These are phyloP conservation scores for Drosophila tripunctata DNA, from an alignment of 2,888 invertebrate genomes.

Conservation along the genomic window DNA sequence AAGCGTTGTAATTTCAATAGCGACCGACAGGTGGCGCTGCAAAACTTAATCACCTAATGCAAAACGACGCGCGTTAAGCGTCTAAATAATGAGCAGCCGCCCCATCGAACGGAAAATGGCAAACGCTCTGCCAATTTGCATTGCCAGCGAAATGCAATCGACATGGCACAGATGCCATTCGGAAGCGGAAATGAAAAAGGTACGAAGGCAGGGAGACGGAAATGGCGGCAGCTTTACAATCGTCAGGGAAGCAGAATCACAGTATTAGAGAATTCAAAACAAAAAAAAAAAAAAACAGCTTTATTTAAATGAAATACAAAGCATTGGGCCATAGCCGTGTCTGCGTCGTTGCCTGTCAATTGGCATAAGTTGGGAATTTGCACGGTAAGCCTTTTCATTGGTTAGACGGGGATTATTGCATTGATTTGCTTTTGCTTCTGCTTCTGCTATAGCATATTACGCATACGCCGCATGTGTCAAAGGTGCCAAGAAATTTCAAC, in stretches of 20 bases:
- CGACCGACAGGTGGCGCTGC: constrained; percentile 59
- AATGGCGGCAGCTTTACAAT: constrained; percentile 49
- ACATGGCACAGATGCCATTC: constrained; percentile 39
- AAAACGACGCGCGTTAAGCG: constrained; percentile 66
- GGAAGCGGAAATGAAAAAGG: neutral
- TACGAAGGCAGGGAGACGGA: neutral
- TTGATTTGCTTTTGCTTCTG: constrained; percentile 64
- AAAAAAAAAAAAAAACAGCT: constrained; percentile 17
- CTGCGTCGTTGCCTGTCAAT: constrained; percentile 65
- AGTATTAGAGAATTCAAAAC: constrained; percentile 14
- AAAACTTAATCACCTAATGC: constrained; percentile 72
- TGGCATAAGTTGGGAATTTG: constrained; percentile 69
- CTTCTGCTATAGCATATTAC: constrained; percentile 35
- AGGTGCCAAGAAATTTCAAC: constrained; percentile 47
- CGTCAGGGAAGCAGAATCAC: constrained; percentile 9
- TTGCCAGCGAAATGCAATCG: constrained; percentile 68
- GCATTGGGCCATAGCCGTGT: constrained; percentile 29
- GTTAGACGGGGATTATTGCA: constrained; percentile 51
- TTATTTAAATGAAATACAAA: constrained; percentile 61
- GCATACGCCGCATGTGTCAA: constrained; percentile 44
- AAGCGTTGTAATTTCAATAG: constrained; percentile 52
- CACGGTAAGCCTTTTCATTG: constrained; percentile 65
- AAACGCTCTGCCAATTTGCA: constrained; percentile 64
- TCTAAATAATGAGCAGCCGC: constrained; percentile 71
- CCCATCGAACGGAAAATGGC: constrained; percentile 40